Percentiles rank a stretch among this genome's conserved stretches.
Evolutionary conservation across 2,113 vertebrate species (phyloP).

Genomic region (Falcunculus frontatus): DNA sequence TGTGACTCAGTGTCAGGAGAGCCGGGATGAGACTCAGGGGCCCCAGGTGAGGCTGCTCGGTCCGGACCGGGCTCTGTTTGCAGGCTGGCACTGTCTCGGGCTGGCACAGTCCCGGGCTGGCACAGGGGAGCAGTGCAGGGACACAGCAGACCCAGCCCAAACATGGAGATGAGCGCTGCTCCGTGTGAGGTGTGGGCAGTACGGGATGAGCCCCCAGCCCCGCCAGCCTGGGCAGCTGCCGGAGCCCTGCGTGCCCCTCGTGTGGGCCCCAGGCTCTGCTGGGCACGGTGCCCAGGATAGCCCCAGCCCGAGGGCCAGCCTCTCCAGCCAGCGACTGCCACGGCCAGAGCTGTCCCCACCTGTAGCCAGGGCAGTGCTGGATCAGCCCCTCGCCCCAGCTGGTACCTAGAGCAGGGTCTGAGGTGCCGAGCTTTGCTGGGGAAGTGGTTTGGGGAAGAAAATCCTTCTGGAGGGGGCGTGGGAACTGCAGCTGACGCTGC

Average conservation of each 20-base stretch:
- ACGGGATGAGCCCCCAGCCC: not conserved
- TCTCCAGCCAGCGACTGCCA: not conserved
- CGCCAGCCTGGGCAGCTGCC: not conserved
- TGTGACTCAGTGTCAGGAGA: not conserved
- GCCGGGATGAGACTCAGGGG: not conserved
- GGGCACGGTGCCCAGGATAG: not conserved
- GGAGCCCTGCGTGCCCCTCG: no score
- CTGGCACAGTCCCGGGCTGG: not conserved
- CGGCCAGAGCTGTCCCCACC: rapidly evolving
- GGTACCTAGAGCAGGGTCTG: rapidly evolving
- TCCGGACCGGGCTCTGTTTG: not conserved
- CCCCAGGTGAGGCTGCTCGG: not conserved
- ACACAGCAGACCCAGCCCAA: not conserved
- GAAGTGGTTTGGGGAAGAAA: not conserved
- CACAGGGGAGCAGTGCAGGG: not conserved
- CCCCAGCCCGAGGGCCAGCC: rapidly evolving
- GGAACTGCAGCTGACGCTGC: not conserved
- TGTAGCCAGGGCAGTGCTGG: not conserved
- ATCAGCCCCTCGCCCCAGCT: not conserved
- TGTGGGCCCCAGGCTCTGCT: no score
- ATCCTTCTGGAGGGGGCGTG: not conserved
- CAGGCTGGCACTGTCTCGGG: not conserved
- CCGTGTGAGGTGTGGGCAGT: not conserved
- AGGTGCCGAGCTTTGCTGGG: not conserved
- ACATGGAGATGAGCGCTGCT: not conserved